phyloP scores from a whole-genome alignment of 2,797 vertebrate genomes.

The Lutjanus argentimaculatus region DNA sequence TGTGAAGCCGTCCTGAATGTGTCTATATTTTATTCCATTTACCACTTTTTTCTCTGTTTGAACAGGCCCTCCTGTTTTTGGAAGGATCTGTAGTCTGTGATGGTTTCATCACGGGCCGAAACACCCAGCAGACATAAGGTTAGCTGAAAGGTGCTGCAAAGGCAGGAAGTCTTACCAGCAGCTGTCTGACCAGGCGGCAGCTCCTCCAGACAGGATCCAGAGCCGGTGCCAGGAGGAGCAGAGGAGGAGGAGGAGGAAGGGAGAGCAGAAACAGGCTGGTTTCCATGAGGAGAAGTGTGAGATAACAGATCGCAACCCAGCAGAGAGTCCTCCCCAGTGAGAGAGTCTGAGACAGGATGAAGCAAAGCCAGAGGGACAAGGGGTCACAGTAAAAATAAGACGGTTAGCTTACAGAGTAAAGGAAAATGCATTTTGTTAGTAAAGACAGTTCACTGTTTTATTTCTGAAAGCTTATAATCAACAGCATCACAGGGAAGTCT shows the following conservation, averaged over 20 bases:
- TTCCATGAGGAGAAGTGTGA: slow-evolving; percentile 89
- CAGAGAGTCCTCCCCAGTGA: slow-evolving; percentile 93
- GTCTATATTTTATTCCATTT: slow-evolving; percentile 10
- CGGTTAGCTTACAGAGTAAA: slow-evolving; percentile 29
- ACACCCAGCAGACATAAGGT: slow-evolving; percentile 11
- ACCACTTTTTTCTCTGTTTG: slow-evolving; percentile 3
- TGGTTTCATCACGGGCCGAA: slow-evolving; percentile 1
- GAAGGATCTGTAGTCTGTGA: slow-evolving; percentile 8
- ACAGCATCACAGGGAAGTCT: background rate
- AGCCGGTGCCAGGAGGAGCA: slow-evolving; percentile 87
- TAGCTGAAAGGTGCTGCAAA: slow-evolving; percentile 29
- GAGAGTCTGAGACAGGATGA: slow-evolving; percentile 89
- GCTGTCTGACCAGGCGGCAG: slow-evolving; percentile 87
- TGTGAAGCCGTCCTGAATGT: slow-evolving; percentile 38
- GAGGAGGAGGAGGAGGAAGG: slow-evolving; percentile 84
- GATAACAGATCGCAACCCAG: slow-evolving; percentile 94
- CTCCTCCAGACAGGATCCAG: slow-evolving; percentile 88
- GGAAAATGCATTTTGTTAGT: slow-evolving; percentile 45
- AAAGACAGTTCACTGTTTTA: slow-evolving; percentile 10
- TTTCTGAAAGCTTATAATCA: background rate
- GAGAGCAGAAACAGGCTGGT: slow-evolving; percentile 89
- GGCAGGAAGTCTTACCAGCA: slow-evolving; percentile 88
- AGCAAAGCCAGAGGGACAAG: slow-evolving; percentile 56
- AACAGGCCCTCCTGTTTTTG: slow-evolving; percentile 19
- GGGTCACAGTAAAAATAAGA: slow-evolving; percentile 32